Base-by-base conservation (phyloP, 2,113 vertebrate genomes). In the Nycticryphes semicollaris region DNA sequence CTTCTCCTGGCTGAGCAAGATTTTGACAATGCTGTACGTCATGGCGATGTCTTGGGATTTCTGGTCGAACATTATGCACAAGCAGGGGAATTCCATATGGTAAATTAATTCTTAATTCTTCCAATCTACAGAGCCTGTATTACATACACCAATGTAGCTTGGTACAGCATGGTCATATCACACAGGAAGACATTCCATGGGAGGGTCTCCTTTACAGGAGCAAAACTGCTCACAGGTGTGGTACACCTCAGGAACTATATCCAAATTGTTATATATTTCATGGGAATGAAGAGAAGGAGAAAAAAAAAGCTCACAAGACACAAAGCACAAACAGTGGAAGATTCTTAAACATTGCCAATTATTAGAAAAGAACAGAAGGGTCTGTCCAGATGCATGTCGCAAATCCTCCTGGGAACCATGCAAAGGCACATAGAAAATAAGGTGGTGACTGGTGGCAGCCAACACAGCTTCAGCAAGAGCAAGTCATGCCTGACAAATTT, bases 11-110 rank as follows among this genome's bases (percentile, higher is more conserved):
- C 98, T 48, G 99, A 99, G 90, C 97, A 98, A 0, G 98, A 99
- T 56, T 92, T 99, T 30, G 98, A 99, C 45, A 95, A 92, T 1
- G 97, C 98, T 5, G 88, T 99, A 84, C 98, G 99, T 48, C 76
- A 98, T 0, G 99, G 99, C 0, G 99, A 99, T 4, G 73, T 98
- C 20, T 98, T 98, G 23, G 98, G 98, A 39, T 98, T 99, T 89
- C 95, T 99, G 93, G 97, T 99, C 53, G 98, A 99, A 60, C 98
- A 99, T 63, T 97, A 99, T 50, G 97, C 98, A 85, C 98, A 98
- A 91, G 94, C 93, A 30, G 96, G 97, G 79, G 98, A 98, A 76
- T 98, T 98, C 95, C 98, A 98, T 83, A 94, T 76, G 97, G 99
- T 99, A 91, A 98, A 75, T 90, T 20, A 14, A 41, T 31, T 25